These are phyloP conservation scores for Meiosimyza decipiens DNA, from an alignment of 2,888 invertebrate genomes.

Conservation along the genomic window DNA sequence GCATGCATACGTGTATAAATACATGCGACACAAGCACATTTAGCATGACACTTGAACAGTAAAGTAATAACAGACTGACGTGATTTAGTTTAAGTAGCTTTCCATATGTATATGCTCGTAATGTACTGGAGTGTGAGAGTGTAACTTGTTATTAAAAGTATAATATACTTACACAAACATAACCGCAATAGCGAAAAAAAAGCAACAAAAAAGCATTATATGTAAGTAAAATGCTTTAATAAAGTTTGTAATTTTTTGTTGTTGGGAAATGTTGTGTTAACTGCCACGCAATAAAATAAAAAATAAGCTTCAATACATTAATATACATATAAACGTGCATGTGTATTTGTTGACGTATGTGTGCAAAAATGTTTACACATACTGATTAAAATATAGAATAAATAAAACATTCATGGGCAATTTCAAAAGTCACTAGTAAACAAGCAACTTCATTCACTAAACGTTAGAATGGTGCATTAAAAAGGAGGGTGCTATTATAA, in stretches of 20 bases:
- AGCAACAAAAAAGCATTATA: conserved; percentile 1
- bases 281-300: conserved; percentile 7
- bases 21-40: not conserved
- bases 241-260: conserved; percentile 44
- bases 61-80: not conserved
- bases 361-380: not conserved
- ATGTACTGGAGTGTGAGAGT: conserved; percentile 6
- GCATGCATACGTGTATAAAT: too few species aligned
- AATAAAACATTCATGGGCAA: too few species aligned
- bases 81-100: conserved; percentile 9
- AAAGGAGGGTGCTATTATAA: too few species aligned
- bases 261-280: not conserved
- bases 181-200: conserved; percentile 4
- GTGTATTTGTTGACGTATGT: not conserved
- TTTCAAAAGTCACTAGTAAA: too few species aligned
- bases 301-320: too few species aligned
- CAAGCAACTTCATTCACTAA: too few species aligned
- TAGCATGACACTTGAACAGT: not conserved
- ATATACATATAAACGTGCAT: not conserved
- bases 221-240: not conserved
- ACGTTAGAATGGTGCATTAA: too few species aligned
- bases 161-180: conserved; percentile 1
- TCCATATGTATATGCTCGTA: not conserved
- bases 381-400: too few species aligned
- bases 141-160: not conserved